phyloP scores from a whole-genome alignment of 1,140 invertebrate genomes.

The Danaus plexippus region DNA sequence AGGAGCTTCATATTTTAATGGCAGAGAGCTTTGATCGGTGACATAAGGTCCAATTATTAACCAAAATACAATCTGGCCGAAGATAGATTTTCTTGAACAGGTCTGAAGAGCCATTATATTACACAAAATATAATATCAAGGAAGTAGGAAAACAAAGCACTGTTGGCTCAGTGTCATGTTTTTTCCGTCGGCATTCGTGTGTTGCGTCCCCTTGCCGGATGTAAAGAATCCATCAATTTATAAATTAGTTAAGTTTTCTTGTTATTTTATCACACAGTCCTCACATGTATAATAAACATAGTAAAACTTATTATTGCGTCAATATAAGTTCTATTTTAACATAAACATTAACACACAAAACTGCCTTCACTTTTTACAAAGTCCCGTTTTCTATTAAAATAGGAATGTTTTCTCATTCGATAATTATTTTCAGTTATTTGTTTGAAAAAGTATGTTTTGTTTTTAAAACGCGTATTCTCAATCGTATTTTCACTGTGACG shows the following conservation, averaged over 20 bases:
- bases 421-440: neutral
- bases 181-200: constrained; percentile 66
- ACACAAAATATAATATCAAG: constrained; percentile 64
- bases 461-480: constrained; percentile 46
- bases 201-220: constrained; percentile 60
- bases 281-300: constrained; percentile 44
- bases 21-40: constrained; percentile 71
- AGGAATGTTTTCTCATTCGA: no score
- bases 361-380: constrained; percentile 27
- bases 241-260: constrained; percentile 43
- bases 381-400: no score
- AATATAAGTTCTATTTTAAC: constrained; percentile 23
- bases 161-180: constrained; percentile 66
- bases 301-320: constrained; percentile 35
- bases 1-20: constrained; percentile 83
- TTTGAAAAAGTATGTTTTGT: constrained; percentile 23
- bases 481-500: constrained; percentile 57
- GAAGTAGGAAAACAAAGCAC: constrained; percentile 67
- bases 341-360: constrained; percentile 44
- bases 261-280: constrained; percentile 55
- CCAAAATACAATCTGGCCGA: constrained; percentile 54
- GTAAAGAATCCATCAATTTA: constrained; percentile 69
- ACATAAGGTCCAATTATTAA: constrained; percentile 62
- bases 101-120: constrained; percentile 53
- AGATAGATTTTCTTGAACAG: constrained; percentile 42